A percentile compares a stretch with the other conserved stretches of the same genome.
phyloP scores from a whole-genome alignment of 2,888 invertebrate genomes.

The Aphelenchoides bicaudatus region DNA sequence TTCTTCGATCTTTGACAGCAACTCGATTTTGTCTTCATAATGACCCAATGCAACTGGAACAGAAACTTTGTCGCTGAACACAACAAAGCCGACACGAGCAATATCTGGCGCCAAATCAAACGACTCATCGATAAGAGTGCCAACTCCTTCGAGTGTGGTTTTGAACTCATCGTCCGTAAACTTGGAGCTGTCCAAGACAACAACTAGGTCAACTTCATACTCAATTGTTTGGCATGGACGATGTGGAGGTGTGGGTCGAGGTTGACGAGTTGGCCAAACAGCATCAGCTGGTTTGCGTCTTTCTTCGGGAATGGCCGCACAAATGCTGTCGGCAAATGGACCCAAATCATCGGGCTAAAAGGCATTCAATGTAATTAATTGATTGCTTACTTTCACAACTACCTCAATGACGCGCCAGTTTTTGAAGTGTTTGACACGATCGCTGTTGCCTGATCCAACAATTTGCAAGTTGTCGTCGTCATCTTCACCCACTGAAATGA shows the following conservation, averaged over 20 bases:
- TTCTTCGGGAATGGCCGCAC: constrained; percentile 34
- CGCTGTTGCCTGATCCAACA: constrained; percentile 33
- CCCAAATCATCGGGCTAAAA: constrained; percentile 47
- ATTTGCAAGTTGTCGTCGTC: constrained; percentile 34
- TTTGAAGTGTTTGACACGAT: constrained; percentile 40
- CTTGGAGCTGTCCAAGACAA: constrained; percentile 57
- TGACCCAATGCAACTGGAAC: constrained; percentile 59
- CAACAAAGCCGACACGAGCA: constrained; percentile 53
- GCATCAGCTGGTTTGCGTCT: neutral
- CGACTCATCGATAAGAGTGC: constrained; percentile 53
- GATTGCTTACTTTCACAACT: no score
- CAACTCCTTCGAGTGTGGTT: constrained; percentile 51
- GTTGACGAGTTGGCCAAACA: constrained; percentile 32
- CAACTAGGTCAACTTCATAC: constrained; percentile 50
- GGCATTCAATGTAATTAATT: no score
- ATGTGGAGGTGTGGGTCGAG: constrained; percentile 15
- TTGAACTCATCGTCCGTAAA: constrained; percentile 49
- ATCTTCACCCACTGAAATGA: constrained; percentile 50
- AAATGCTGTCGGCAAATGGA: constrained; percentile 51
- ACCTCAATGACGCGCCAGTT: constrained; percentile 54
- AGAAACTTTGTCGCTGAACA: constrained; percentile 57
- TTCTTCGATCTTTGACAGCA: constrained; percentile 52
- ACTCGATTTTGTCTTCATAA: constrained; percentile 58
- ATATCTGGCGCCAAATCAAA: constrained; percentile 58
- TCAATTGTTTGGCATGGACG: constrained; percentile 41